Percentiles rank a stretch among this genome's conserved stretches.
Conservation (phyloP, 1,140 invertebrate species). For the Bombus confusus region DNA sequence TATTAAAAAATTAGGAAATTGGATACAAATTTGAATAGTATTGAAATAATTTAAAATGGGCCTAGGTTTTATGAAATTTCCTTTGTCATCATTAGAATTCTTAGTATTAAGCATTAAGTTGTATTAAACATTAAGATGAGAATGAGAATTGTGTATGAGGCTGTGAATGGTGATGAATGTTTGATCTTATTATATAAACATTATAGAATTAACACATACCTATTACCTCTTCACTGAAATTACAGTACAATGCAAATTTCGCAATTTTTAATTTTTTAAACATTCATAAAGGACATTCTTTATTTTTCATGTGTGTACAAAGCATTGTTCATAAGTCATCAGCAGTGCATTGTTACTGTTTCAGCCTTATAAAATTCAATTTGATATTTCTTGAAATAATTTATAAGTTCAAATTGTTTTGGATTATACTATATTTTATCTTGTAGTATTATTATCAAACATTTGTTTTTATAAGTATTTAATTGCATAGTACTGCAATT, state of each 20-base stretch:
- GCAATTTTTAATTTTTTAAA: slow-evolving; percentile 29
- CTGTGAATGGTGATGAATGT: slow-evolving; percentile 72
- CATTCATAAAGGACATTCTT: slow-evolving; percentile 33
- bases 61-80: slow-evolving; percentile 64
- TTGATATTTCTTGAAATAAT: slow-evolving; percentile 1
- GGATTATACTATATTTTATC: not conserved
- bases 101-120: slow-evolving; percentile 57
- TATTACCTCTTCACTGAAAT: slow-evolving; percentile 77
- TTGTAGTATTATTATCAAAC: slow-evolving; percentile 10
- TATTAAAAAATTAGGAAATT: slow-evolving; percentile 37
- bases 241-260: slow-evolving; percentile 72
- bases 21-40: slow-evolving; percentile 58
- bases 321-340: slow-evolving; percentile 20
- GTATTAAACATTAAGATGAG: slow-evolving; percentile 64
- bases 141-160: slow-evolving; percentile 63
- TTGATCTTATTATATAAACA: slow-evolving; percentile 76
- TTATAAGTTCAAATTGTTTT: slow-evolving; percentile 6
- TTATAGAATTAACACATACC: slow-evolving; percentile 68
- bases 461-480: slow-evolving; percentile 33
- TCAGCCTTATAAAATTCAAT: not conserved
- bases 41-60: slow-evolving; percentile 54
- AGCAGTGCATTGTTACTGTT: slow-evolving; percentile 19
- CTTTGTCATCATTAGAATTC: slow-evolving; percentile 56
- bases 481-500: slow-evolving; percentile 69
- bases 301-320: slow-evolving; percentile 27